Evolutionary conservation across 2,113 vertebrate genomes (phyloP).

Genomic region (Bujurquina vittata): DNA sequence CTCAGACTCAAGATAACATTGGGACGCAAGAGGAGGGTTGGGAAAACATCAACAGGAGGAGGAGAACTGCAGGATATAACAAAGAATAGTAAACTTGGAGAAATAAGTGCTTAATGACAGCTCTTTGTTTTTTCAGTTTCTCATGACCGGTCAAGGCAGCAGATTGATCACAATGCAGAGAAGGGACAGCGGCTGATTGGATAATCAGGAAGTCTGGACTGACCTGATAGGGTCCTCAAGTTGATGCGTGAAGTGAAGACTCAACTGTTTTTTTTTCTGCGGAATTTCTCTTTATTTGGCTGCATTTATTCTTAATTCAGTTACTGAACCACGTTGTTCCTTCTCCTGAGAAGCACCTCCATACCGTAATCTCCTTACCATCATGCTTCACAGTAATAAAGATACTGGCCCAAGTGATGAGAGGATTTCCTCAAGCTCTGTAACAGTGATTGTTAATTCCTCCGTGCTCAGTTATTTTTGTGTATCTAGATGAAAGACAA

Average conservation of each 20-base stretch:
- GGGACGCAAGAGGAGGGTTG: constrained; percentile 11
- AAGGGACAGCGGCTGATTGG: neutral
- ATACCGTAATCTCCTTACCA: neutral
- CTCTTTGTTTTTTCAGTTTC: neutral
- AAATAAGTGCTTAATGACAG: constrained; percentile 5
- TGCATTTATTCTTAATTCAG: neutral
- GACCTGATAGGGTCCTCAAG: neutral
- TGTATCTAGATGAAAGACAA: neutral
- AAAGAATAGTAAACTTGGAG: constrained; percentile 9
- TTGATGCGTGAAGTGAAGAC: neutral
- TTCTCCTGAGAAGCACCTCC: neutral
- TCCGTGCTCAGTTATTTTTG: neutral
- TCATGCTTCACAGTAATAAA: neutral
- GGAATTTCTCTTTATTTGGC: neutral
- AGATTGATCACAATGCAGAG: neutral
- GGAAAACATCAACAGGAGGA: constrained; percentile 11
- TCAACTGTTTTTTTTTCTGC: neutral
- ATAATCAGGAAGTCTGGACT: neutral
- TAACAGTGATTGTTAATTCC: neutral
- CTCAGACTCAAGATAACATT: constrained; percentile 21
- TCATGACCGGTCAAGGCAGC: neutral
- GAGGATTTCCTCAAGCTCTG: neutral
- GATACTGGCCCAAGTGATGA: neutral
- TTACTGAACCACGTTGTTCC: neutral
- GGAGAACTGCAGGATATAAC: constrained; percentile 35